phyloP scores from a whole-genome alignment of 2,888 invertebrate species.

The Sinopyrophorus schimmeli region DNA sequence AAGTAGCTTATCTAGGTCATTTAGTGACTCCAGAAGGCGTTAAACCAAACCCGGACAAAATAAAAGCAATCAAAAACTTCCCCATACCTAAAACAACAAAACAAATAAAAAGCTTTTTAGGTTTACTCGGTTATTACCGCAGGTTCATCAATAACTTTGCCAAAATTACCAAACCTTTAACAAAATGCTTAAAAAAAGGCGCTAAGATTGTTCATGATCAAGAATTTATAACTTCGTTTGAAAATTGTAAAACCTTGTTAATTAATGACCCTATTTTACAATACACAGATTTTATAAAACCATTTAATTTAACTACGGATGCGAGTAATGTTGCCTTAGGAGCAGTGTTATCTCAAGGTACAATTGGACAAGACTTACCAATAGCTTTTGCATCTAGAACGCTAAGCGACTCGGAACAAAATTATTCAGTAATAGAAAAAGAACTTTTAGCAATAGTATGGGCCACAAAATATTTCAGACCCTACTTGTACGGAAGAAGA shows the following conservation, averaged over 20 bases:
- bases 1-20: slow-evolving; percentile 40
- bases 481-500: slow-evolving; percentile 29
- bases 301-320: slow-evolving; percentile 42
- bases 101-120: slow-evolving; percentile 41
- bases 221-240: slow-evolving; percentile 22
- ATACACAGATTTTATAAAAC: slow-evolving; percentile 41
- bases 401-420: slow-evolving; percentile 31
- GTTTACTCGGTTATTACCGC: slow-evolving; percentile 33
- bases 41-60: slow-evolving; percentile 44
- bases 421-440: slow-evolving; percentile 25
- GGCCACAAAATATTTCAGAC: slow-evolving; percentile 28
- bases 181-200: slow-evolving; percentile 33
- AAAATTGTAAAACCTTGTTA: slow-evolving; percentile 28
- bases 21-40: slow-evolving; percentile 41
- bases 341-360: slow-evolving; percentile 39
- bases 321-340: slow-evolving; percentile 39
- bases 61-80: slow-evolving; percentile 35
- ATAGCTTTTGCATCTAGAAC: slow-evolving; percentile 42
- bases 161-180: slow-evolving; percentile 33
- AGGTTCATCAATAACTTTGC: slow-evolving; percentile 31
- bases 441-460: slow-evolving; percentile 29
- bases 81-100: slow-evolving; percentile 37
- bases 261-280: slow-evolving; percentile 33
- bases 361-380: slow-evolving; percentile 32
- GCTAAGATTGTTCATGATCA: slow-evolving; percentile 22